These are phyloP conservation scores for Leptosomus discolor DNA, from an alignment of 2,113 vertebrate species.

Conservation along the genomic window DNA sequence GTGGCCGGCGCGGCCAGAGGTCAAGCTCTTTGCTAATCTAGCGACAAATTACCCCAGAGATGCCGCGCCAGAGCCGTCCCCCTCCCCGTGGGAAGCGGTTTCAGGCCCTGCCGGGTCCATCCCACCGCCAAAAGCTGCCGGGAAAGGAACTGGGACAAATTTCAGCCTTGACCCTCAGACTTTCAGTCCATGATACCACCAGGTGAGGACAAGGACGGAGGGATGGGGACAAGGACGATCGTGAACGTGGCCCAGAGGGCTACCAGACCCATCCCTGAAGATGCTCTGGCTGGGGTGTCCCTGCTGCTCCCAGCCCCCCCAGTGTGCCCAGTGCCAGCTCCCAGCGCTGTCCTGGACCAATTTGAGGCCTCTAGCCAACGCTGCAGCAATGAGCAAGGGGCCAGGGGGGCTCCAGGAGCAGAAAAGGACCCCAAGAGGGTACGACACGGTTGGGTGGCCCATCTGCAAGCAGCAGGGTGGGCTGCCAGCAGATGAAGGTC, in stretches of 20 bases:
- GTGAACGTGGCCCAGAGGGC: neutral
- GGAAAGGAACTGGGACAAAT: neutral
- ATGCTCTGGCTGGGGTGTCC: neutral
- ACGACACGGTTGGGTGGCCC: neutral
- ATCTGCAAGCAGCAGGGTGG: neutral
- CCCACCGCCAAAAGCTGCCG: rapidly evolving
- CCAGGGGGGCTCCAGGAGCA: rapidly evolving
- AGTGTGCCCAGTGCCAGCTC: neutral
- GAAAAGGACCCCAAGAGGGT: neutral
- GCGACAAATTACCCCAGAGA: neutral
- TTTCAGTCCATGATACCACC: neutral
- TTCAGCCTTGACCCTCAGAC: neutral
- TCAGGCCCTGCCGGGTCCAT: neutral
- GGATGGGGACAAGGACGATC: neutral
- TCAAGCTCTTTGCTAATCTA: constrained; percentile 28
- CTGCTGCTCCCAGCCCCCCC: neutral
- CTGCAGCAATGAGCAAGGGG: rapidly evolving
- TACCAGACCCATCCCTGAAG: neutral
- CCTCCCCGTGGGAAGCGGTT: neutral
- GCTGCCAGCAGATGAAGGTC: neutral
- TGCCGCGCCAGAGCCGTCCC: rapidly evolving
- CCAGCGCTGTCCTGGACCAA: neutral
- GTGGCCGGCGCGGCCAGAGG: neutral
- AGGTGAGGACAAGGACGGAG: rapidly evolving
- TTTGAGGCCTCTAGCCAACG: rapidly evolving